Evolutionary conservation across 1,140 invertebrate species (phyloP), one percentile per base, ranked within the genome.

Genomic region (Sweltsa coloradensis): DNA sequence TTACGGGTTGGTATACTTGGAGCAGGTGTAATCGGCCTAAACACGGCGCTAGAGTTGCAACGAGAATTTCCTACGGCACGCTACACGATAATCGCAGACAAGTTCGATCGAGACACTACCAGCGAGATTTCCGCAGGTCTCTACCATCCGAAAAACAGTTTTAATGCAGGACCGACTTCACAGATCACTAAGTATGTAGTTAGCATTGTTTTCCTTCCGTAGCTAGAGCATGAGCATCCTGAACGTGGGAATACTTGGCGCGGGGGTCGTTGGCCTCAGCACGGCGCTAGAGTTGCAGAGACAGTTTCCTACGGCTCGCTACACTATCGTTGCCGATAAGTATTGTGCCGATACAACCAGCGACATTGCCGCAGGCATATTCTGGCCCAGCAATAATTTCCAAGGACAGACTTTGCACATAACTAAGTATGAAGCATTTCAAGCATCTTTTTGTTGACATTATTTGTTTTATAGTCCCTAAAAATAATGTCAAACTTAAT

Each of bases 111-210:
- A 27, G 74, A 88, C 16, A 93, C 87, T 0, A 79, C 82, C 0
- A 94, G 89, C 61, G 71, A 79, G 63, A 83, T 89, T 1, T 89
- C 91, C 0, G 90, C 87, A 9, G 91, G 91, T 3, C 71, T 94
- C 31, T 94, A 94, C 60, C 67, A 85, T 31, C 83, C 91, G 4
- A 79, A 84, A 5, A 72, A 75, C 0, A 79, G 77, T 47, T 88
- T 87, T 57, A 68, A 60, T 49, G n/a, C n/a, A n/a, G 87, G 84
- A 19, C 75, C 79, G 3, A 76, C 66, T 11, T 65, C 72, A 43
- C 65, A 79, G 52, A 73, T 83, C 26, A 85, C 85, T 5, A 78
- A 75, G 78, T 86, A 66, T n/a, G n/a, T n/a, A n/a, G n/a, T n/a
- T n/a, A n/a, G n/a, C n/a, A n/a, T n/a, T n/a, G n/a, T n/a, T n/a